Evolutionary conservation across 2,797 vertebrate species (phyloP).

Genomic region (Paramormyrops hopkinsi): DNA sequence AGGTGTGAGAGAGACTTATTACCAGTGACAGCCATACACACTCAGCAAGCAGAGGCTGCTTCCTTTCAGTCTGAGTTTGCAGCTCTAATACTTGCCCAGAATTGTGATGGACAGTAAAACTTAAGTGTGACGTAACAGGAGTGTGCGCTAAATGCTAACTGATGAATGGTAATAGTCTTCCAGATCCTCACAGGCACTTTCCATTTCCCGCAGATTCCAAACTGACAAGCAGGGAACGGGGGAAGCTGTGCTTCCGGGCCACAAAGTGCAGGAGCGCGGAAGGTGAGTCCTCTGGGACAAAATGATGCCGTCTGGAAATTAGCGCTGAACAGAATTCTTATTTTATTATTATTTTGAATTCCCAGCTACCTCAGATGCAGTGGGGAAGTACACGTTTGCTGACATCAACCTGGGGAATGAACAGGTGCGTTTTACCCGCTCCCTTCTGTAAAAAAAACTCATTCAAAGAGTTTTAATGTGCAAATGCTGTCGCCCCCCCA

Average conservation of each 20-base stretch:
- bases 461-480: not conserved
- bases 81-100: not conserved
- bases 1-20: conserved; percentile 57
- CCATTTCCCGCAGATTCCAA: conserved; percentile 69
- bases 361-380: conserved; percentile 45
- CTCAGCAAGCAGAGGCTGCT: not conserved
- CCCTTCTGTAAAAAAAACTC: not conserved
- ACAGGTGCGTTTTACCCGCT: conserved; percentile 61
- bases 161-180: not conserved
- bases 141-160: not conserved
- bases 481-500: conserved; percentile 38
- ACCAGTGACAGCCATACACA: not conserved
- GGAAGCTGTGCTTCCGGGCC: conserved; percentile 88
- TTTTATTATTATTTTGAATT: not conserved
- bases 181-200: not conserved
- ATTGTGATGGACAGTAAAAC: not conserved
- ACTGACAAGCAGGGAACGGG: conserved; percentile 80
- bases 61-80: not conserved
- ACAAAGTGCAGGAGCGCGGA: conserved; percentile 68
- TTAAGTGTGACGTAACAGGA: not conserved
- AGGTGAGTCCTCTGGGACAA: conserved; percentile 54
- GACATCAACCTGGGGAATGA: conserved; percentile 89
- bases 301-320: not conserved
- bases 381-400: conserved; percentile 78
- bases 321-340: not conserved